Evolutionary conservation across 2,888 invertebrate species (phyloP), one percentile per base, ranked within the genome.

Genomic region (Aspidiotus rigidus): DNA sequence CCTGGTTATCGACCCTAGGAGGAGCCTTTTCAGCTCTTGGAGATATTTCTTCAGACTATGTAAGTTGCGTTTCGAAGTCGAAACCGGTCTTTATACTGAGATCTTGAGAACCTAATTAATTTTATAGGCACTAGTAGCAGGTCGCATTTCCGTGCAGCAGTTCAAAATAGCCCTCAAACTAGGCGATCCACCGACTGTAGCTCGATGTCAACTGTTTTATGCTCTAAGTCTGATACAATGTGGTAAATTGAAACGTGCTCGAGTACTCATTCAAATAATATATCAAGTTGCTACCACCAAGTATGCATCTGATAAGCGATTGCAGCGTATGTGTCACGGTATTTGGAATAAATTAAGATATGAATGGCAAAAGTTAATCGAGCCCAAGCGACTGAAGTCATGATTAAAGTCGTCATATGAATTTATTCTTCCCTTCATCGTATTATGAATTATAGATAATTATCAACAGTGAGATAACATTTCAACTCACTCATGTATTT

Each of bases 21-120:
- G 97, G 97, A 61, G 97, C 94, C 1, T 97, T 91, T 79, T 97
- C 97, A 2, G 91, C 96, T 1, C 81, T 98, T 67, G 98, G 97
- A 2, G 96, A 97, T 77, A 86, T 90, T 75, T 89, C 88, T 78
- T 80, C 82, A 66, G 80, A 85, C 75, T 92, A 88, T 81, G 90
- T 90, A 82, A 82, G 85, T 80, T 59, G 10, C 17, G 1, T 28
- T 28, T 28, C 28, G 28, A 28, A 28, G 28, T 28, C 28, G 28
- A 28, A 28, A 28, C 28, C 28, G 28, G 28, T 28, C 28, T 28
- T 28, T 3, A 28, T 28, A 28, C 28, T 28, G 28, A 28, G 28
- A 28, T 28, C 28, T 28, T 16, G 17, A 8, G 28, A 2, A 11
- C 17, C 2, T 64, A 2, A 15, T 17, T 2, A 11, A 64, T 15